A percentile compares a stretch with the other conserved stretches of the same genome.
These are phyloP conservation scores for Venturia canescens DNA, from an alignment of 1,140 invertebrate genomes.

Conservation along the genomic window DNA sequence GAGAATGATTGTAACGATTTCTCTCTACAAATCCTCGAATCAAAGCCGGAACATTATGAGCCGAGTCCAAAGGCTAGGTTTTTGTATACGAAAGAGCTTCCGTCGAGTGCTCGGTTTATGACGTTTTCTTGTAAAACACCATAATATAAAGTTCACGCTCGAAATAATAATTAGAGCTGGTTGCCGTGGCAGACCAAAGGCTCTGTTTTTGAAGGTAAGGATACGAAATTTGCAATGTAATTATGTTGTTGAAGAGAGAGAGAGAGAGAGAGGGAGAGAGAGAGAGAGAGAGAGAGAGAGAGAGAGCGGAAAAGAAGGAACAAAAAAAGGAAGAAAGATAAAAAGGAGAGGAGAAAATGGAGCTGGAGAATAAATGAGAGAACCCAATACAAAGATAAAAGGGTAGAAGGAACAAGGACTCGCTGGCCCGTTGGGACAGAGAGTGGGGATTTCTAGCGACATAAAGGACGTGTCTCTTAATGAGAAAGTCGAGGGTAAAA, in stretches of 20 bases:
- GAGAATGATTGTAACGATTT: background rate
- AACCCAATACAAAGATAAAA: slow-evolving; percentile 28
- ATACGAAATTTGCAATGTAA: slow-evolving; percentile 32
- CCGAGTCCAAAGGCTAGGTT: background rate
- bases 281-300: background rate
- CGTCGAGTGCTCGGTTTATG: background rate
- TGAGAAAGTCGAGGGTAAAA: slow-evolving; percentile 40
- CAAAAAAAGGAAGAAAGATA: background rate
- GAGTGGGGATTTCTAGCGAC: slow-evolving; percentile 7
- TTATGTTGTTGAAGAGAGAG: slow-evolving; percentile 17
- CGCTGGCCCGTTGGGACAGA: background rate
- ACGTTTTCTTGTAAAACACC: slow-evolving; percentile 23
- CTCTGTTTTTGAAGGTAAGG: background rate
- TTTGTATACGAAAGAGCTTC: background rate
- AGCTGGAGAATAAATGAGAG: slow-evolving; percentile 2
- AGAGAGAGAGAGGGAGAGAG: background rate
- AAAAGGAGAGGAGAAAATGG: background rate
- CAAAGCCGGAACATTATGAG: no score
- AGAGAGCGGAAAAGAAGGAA: no score
- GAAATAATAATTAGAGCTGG: slow-evolving; percentile 22
- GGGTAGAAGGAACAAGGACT: slow-evolving; percentile 13
- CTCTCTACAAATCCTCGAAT: background rate
- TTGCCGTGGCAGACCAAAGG: background rate
- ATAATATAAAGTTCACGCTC: background rate
- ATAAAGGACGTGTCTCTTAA: slow-evolving; percentile 40